These are phyloP conservation scores for Cranoglanis bouderius DNA, from an alignment of 2,113 vertebrate species.

Conservation along the genomic window DNA sequence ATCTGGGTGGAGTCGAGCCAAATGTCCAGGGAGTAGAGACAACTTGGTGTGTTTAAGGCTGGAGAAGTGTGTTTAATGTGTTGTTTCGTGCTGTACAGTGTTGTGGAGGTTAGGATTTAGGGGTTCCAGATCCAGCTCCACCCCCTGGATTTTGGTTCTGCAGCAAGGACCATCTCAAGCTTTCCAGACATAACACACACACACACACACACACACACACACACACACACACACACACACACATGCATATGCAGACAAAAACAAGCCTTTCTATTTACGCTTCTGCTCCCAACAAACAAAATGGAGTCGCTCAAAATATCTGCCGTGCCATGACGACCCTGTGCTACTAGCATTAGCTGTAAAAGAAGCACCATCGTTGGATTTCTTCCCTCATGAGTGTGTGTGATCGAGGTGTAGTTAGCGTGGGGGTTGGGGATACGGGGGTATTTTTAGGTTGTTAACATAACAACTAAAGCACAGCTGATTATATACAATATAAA, in stretches of 20 bases:
- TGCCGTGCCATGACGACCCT: neutral
- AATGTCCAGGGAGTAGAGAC: neutral
- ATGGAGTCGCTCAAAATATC: conserved; percentile 12
- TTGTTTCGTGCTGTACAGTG: neutral
- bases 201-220: neutral
- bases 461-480: neutral
- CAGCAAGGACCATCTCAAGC: neutral
- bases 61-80: neutral
- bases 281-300: neutral
- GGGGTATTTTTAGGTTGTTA: neutral
- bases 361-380: neutral
- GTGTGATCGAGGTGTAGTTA: neutral
- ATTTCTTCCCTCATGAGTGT: neutral
- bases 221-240: neutral
- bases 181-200: neutral
- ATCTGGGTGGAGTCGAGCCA: neutral
- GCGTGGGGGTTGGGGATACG: too few relatives aligned
- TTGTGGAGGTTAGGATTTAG: neutral
- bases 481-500: neutral
- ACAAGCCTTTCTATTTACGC: neutral
- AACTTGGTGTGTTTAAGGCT: neutral
- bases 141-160: neutral
- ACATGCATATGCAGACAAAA: neutral
- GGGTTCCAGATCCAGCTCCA: neutral
- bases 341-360: neutral